Conservation (phyloP, 1,140 invertebrate species). For the Doryteuthis pealeii region DNA sequence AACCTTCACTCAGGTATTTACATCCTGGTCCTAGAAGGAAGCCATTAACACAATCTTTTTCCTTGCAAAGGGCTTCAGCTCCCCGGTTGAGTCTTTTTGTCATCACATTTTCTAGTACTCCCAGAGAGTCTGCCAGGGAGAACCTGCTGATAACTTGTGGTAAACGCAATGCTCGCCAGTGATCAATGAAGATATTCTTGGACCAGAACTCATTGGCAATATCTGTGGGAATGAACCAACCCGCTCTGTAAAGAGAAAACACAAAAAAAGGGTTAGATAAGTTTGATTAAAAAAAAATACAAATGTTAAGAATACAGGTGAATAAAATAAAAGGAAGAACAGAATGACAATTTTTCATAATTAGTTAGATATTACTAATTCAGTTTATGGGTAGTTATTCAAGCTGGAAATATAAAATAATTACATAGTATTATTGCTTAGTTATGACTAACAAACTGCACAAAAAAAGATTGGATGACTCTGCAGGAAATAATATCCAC, state of each 20-base stretch:
- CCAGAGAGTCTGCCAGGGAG: slow-evolving; percentile 28
- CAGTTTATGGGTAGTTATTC: too few relatives aligned
- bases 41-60: slow-evolving; percentile 63
- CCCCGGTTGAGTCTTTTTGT: slow-evolving; percentile 20
- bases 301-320: not conserved
- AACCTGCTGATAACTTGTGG: slow-evolving; percentile 30
- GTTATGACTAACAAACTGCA: too few relatives aligned
- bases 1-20: slow-evolving; percentile 50
- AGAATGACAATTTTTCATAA: too few relatives aligned
- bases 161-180: slow-evolving; percentile 44
- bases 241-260: slow-evolving; percentile 62
- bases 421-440: too few relatives aligned
- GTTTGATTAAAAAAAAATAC: not conserved
- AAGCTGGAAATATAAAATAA: too few relatives aligned
- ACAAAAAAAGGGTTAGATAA: not conserved
- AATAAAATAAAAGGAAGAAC: not conserved
- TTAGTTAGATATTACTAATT: too few relatives aligned
- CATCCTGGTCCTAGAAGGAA: slow-evolving; percentile 66
- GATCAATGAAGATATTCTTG: slow-evolving; percentile 41
- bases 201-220: slow-evolving; percentile 40
- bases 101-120: slow-evolving; percentile 33
- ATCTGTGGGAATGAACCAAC: slow-evolving; percentile 70
- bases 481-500: too few relatives aligned
- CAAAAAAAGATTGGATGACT: too few relatives aligned
- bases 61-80: slow-evolving; percentile 59